Conservation (phyloP, 2,113 vertebrate genomes). For the Australoheros scitulus region DNA sequence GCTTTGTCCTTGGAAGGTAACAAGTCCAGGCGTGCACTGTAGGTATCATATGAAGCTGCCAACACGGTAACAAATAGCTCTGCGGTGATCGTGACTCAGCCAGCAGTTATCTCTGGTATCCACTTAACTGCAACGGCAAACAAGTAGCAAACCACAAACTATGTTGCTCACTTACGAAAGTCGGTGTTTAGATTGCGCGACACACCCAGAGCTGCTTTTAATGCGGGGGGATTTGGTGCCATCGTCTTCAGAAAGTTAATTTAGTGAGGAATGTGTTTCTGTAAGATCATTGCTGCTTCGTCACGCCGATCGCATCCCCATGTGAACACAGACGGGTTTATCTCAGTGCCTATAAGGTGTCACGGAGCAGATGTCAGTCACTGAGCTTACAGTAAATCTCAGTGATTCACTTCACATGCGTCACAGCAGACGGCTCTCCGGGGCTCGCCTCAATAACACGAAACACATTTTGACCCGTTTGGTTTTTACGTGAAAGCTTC, state of each 20-base stretch:
- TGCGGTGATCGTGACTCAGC: slow-evolving; percentile 38
- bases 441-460: background rate
- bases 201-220: slow-evolving; percentile 1
- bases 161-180: slow-evolving; percentile 3
- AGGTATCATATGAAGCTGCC: slow-evolving; percentile 40
- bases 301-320: slow-evolving; percentile 34
- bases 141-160: slow-evolving; percentile 34
- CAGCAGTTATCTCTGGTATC: slow-evolving; percentile 29
- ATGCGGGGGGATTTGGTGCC: background rate
- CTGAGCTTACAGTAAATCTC: slow-evolving; percentile 37
- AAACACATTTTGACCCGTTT: background rate
- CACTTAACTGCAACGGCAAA: slow-evolving; percentile 26
- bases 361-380: slow-evolving; percentile 36
- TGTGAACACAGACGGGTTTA: slow-evolving; percentile 11
- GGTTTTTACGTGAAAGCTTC: background rate
- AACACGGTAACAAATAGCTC: slow-evolving; percentile 32
- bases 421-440: background rate
- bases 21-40: slow-evolving; percentile 23
- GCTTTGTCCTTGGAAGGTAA: slow-evolving; percentile 38
- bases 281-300: slow-evolving; percentile 35
- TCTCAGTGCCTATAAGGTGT: slow-evolving; percentile 29
- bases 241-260: background rate
- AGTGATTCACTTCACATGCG: slow-evolving; percentile 33
- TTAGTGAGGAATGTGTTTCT: slow-evolving; percentile 26
- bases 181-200: slow-evolving; percentile 22